Evolutionary conservation across 2,797 vertebrate species (phyloP).

Genomic region (Monodelphis domestica): DNA sequence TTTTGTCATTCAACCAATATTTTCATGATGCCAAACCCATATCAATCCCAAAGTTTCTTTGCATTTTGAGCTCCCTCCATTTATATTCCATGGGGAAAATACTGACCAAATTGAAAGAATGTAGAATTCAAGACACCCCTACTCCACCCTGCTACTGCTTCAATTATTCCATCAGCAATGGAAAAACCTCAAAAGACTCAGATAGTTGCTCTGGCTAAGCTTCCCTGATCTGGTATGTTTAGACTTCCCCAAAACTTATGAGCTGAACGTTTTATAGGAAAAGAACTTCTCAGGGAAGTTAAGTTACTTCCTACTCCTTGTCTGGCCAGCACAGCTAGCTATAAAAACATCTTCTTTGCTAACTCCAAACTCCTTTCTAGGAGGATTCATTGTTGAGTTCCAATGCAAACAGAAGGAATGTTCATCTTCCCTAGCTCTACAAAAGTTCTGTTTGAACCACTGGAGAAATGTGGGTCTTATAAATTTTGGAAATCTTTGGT

Average conservation of each 20-base stretch:
- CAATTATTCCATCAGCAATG: slow-evolving; percentile 50
- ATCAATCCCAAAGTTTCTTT: slow-evolving; percentile 56
- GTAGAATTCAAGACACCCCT: slow-evolving; percentile 54
- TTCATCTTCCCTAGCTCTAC: not conserved
- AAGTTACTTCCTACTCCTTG: not conserved
- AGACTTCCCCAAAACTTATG: not conserved
- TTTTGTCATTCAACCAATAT: slow-evolving; percentile 39
- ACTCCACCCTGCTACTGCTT: not conserved
- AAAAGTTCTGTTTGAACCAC: slow-evolving; percentile 55
- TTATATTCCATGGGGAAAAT: slow-evolving; percentile 61
- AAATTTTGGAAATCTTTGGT: not conserved
- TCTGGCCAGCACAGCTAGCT: not conserved
- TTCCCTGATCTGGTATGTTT: slow-evolving; percentile 34
- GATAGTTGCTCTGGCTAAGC: slow-evolving; percentile 60
- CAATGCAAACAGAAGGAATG: not conserved
- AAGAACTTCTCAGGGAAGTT: not conserved
- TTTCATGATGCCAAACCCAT: slow-evolving; percentile 61
- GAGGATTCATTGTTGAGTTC: not conserved
- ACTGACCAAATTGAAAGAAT: slow-evolving; percentile 69
- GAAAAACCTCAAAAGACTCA: slow-evolving; percentile 60
- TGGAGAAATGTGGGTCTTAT: not conserved
- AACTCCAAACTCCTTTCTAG: not conserved
- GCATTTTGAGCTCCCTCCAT: slow-evolving; percentile 59
- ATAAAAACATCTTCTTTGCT: not conserved
- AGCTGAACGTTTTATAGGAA: not conserved